Percentiles rank a stretch among this genome's conserved stretches.
Evolutionary conservation across 2,113 vertebrate species (phyloP).

Genomic region (Beaufortia kweichowensis): DNA sequence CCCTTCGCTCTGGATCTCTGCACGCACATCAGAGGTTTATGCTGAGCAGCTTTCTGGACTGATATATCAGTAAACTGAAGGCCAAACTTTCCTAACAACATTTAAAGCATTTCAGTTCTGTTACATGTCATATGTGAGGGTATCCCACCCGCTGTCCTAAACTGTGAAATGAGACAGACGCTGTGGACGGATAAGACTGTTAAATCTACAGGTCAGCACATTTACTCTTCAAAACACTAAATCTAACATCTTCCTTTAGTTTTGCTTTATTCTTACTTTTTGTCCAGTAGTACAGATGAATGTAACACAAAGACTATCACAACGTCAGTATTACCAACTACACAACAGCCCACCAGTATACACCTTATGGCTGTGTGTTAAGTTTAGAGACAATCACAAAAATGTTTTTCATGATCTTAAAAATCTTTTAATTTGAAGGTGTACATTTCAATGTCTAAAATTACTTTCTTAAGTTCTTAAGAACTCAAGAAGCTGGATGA

Average conservation of each 20-base stretch:
- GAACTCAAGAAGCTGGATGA: too few species aligned
- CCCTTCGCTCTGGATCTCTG: neutral
- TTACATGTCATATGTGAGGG: neutral
- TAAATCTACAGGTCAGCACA: conserved; percentile 27
- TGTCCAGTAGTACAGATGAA: too few species aligned
- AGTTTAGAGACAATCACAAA: too few species aligned
- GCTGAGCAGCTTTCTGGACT: neutral
- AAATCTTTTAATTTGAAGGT: too few species aligned
- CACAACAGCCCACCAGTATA: neutral
- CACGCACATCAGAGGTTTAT: neutral
- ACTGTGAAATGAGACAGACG: conserved; percentile 3
- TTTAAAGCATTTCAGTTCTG: conserved; percentile 4
- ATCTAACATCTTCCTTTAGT: neutral
- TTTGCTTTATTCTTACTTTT: neutral
- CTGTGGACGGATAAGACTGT: conserved; percentile 17
- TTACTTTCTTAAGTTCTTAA: too few species aligned
- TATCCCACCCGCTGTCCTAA: conserved; percentile 1
- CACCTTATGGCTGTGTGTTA: too few species aligned
- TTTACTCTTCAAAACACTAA: neutral
- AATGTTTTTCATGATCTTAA: too few species aligned
- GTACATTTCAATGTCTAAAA: too few species aligned
- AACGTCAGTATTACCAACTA: too few species aligned
- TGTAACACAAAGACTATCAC: too few species aligned
- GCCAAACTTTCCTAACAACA: neutral
- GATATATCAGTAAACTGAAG: neutral